Conservation (phyloP, 2,797 vertebrate genomes). For the Leuciscus waleckii region DNA sequence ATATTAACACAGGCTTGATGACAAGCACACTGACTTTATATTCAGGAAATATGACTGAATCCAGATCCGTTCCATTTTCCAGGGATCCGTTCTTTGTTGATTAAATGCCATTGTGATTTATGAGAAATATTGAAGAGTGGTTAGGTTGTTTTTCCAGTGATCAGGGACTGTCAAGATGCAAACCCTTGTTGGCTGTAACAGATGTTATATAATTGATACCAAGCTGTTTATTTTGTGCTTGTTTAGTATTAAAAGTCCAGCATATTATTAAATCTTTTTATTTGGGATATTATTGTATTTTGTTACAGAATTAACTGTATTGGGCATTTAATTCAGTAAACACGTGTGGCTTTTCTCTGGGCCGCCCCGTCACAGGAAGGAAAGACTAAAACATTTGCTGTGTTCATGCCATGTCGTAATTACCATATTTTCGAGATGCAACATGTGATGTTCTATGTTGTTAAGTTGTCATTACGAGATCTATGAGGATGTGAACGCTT, state of each 20-base stretch:
- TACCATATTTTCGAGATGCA: neutral
- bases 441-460: no score
- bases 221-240: neutral
- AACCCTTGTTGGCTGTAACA: neutral
- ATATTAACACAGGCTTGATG: neutral
- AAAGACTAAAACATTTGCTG: neutral
- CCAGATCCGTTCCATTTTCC: neutral
- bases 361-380: no score
- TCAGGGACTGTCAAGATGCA: neutral
- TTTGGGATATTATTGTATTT: neutral
- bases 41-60: slow-evolving; percentile 1
- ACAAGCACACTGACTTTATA: neutral
- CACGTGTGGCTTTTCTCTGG: neutral
- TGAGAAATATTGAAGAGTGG: neutral
- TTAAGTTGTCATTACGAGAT: no score
- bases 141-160: neutral
- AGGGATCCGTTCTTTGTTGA: neutral
- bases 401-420: neutral
- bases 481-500: no score
- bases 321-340: neutral
- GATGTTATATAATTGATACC: neutral
- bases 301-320: neutral
- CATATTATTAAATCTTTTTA: no score
- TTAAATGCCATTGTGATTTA: neutral
- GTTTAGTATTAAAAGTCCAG: neutral